Evolutionary conservation across 2,888 invertebrate genomes (phyloP), one percentile per base, ranked within the genome.

Genomic region (Arctia plantaginis): DNA sequence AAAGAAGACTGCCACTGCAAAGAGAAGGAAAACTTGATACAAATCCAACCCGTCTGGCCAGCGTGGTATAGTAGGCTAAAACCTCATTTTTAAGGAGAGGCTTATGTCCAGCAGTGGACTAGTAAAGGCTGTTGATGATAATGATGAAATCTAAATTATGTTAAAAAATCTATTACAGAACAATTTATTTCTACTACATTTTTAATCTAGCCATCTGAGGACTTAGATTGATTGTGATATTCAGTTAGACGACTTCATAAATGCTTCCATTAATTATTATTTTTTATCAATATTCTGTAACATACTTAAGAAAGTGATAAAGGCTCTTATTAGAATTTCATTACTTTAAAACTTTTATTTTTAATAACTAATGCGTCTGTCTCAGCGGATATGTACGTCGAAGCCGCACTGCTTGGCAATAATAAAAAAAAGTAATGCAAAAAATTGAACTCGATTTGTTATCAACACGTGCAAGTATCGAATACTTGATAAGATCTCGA

Each of bases 401-500:
- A 39, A 62, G 27, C 27, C 41, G 41, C 18, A 62, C 15, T 55
- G n/a, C 35, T 66, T 41, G 0, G 27, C 12, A 33, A 35, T 39
- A 35, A 51, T 47, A 13, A 39, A 73, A 51, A 35, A 33, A 47
- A 30, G 33, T 68, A 44, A 80, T 59, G 73, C 72, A 81, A 82
- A 82, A 81, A 83, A 85, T 76, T 77, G 78, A 84, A 81, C 83
- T 85, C 85, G 84, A 85, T 84, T 80, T 86, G 84, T 81, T 87
- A 89, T 88, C 89, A 81, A 84, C 87, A 88, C 85, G 85, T 78
- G 77, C 81, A 81, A 83, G 81, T 86, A 86, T 84, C 86, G 81
- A 87, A 87, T 85, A 82, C 80, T 86, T 86, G 82, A 85, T 87
- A 81, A 71, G 47, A 85, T 85, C 84, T 87, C 84, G 79, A 87